These are phyloP conservation scores for Gavia stellata DNA, from an alignment of 2,113 vertebrate species.

Conservation along the genomic window DNA sequence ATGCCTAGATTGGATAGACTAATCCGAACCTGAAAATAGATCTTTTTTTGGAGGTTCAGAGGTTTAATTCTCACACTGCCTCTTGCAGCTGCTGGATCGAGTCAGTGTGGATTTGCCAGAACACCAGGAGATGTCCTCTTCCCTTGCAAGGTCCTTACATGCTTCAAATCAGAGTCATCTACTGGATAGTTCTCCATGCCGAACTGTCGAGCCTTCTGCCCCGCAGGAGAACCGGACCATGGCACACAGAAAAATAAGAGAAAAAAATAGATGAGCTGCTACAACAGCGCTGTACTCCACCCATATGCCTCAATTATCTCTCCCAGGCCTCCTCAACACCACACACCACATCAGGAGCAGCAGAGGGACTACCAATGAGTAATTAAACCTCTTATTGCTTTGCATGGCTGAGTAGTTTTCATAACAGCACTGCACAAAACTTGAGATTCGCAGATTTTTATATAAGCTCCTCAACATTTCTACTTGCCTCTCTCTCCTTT, in stretches of 20 bases:
- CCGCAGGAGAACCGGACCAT: not conserved
- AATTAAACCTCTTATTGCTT: conserved; percentile 36
- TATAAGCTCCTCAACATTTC: conserved; percentile 46
- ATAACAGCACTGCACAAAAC: conserved; percentile 35
- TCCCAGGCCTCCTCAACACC: conserved; percentile 46
- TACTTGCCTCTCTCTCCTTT: conserved; percentile 49
- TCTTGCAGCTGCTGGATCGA: accelerated
- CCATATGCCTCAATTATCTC: conserved; percentile 59
- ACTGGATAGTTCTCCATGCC: not conserved
- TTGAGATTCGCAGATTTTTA: conserved; percentile 36
- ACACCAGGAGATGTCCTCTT: not conserved
- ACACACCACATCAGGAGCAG: conserved; percentile 30
- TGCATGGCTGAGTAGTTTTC: conserved; percentile 45
- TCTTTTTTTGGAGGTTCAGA: not conserved
- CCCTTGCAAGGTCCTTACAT: not conserved
- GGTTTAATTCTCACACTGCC: not conserved
- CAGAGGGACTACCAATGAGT: conserved; percentile 12
- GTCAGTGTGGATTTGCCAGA: not conserved
- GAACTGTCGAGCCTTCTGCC: not conserved
- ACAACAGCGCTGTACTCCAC: not conserved
- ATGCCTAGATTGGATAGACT: not conserved
- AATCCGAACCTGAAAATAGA: not conserved
- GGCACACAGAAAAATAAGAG: not conserved
- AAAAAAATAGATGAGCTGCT: conserved; percentile 10
- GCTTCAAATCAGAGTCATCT: not conserved